phyloP scores from a whole-genome alignment of 1,140 invertebrate species.

The Apis cerana region DNA sequence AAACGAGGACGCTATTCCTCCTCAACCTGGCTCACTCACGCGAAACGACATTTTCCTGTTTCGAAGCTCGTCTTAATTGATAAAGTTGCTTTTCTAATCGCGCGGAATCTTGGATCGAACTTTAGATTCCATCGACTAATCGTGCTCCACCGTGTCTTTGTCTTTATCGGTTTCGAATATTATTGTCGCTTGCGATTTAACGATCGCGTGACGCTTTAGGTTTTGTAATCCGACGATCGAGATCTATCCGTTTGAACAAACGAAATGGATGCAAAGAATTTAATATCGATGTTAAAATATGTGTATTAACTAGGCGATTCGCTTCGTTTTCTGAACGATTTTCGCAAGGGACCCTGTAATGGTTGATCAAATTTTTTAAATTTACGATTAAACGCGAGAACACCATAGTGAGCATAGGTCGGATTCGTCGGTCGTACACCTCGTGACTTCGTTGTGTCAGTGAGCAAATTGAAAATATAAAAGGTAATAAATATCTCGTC shows the following conservation, averaged over 20 bases:
- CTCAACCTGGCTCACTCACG: not conserved
- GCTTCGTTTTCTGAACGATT: not conserved
- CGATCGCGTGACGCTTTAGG: not conserved
- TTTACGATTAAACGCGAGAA: not conserved
- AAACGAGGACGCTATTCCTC: not conserved
- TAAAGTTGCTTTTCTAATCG: conserved; percentile 10
- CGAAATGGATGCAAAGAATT: no score
- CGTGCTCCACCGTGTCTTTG: not conserved
- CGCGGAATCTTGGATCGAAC: not conserved
- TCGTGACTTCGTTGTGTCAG: conserved; percentile 1
- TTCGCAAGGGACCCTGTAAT: not conserved
- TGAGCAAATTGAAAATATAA: not conserved
- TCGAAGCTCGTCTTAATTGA: conserved; percentile 3
- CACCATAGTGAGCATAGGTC: not conserved
- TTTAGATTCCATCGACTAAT: not conserved
- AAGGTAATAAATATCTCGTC: no score
- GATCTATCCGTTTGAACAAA: no score
- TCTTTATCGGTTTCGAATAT: conserved; percentile 1
- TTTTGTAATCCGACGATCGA: not conserved
- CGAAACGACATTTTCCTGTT: not conserved
- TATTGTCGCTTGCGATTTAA: conserved; percentile 17
- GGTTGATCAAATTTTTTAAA: not conserved
- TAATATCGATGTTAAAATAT: not conserved
- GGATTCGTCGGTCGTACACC: not conserved
- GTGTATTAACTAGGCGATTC: not conserved